These are phyloP conservation scores for Dolichallabes microphthalmus DNA, from an alignment of 2,113 vertebrate species.

Conservation along the genomic window DNA sequence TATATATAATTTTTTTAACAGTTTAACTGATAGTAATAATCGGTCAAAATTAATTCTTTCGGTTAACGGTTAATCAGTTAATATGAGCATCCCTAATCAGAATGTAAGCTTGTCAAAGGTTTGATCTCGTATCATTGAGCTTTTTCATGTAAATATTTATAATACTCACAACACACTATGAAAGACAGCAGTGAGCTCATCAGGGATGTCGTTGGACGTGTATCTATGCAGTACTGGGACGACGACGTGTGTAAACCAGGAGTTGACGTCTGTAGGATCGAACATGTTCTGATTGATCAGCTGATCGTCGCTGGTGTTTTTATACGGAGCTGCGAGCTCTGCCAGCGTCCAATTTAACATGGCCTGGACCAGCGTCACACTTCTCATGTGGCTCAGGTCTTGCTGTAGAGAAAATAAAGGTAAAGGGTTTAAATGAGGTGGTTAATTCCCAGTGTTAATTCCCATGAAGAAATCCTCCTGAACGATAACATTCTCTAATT, in stretches of 20 bases:
- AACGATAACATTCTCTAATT: background rate
- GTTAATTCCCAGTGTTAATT: background rate
- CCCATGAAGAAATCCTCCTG: background rate
- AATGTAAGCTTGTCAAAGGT: no score
- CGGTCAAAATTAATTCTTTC: no score
- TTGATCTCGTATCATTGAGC: background rate
- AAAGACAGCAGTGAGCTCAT: slow-evolving; percentile 64
- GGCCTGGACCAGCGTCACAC: slow-evolving; percentile 66
- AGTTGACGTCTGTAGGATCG: slow-evolving; percentile 59
- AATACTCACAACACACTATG: slow-evolving; percentile 69
- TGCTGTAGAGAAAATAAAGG: slow-evolving; percentile 53
- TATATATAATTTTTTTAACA: no score
- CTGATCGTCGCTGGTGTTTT: background rate
- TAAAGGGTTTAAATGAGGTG: background rate
- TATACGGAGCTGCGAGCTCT: slow-evolving; percentile 65
- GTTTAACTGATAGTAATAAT: no score
- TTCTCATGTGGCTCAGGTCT: slow-evolving; percentile 59
- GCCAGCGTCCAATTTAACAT: slow-evolving; percentile 72
- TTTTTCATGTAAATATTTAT: background rate
- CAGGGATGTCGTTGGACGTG: slow-evolving; percentile 44
- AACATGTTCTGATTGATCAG: slow-evolving; percentile 34
- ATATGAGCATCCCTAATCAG: no score
- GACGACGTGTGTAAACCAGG: slow-evolving; percentile 69
- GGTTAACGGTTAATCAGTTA: no score
- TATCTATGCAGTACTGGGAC: slow-evolving; percentile 65